Evolutionary conservation across 2,797 vertebrate genomes (phyloP), one percentile per base, ranked within the genome.

Genomic region (Emys orbicularis): DNA sequence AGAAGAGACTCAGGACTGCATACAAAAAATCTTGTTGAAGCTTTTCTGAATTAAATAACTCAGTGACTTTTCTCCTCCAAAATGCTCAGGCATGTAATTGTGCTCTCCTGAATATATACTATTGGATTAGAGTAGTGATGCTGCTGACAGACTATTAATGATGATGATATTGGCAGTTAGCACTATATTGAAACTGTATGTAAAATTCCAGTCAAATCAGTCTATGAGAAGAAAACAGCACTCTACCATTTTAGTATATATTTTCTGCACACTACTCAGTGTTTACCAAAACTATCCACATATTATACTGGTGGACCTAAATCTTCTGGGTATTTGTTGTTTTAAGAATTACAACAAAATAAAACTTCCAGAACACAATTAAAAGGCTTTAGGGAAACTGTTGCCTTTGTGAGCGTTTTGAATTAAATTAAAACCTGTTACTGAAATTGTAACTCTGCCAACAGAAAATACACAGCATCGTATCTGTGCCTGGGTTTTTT

Each of bases 391-490:
- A 65, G 52, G 89, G 79, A 81, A 89, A 61, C 53, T 81, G 10
- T 80, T 5, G 4, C 31, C 23, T 83, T 61, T 59, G 41, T 44
- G 11, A 61, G 19, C 56, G 77, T 94, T 90, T 82, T 87, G 25
- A 87, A 59, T 72, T 79, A 49, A 92, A 54, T 54, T 84, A 76
- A n/a, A 87, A 15, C 50, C 59, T 96, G 37, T 85, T 94, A 93
- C 68, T 87, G 54, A 65, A 89, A 80, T 44, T 92, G 21, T 57
- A 86, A 61, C 77, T 88, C 56, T 87, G 59, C 65, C 41, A 84
- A 31, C 53, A 86, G 61, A 92, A 65, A 81, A 6, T 10, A 65
- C 80, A 59, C 59, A 80, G 27, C 21, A 81, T 84, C 86, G 84
- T 85, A 18, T 18, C 59, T 82, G 61, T 1, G 0, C 57, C 90